Evolutionary conservation across 2,113 vertebrate genomes (phyloP), one percentile per base, ranked within the genome.

Genomic region (Megaleporinus macrocephalus): DNA sequence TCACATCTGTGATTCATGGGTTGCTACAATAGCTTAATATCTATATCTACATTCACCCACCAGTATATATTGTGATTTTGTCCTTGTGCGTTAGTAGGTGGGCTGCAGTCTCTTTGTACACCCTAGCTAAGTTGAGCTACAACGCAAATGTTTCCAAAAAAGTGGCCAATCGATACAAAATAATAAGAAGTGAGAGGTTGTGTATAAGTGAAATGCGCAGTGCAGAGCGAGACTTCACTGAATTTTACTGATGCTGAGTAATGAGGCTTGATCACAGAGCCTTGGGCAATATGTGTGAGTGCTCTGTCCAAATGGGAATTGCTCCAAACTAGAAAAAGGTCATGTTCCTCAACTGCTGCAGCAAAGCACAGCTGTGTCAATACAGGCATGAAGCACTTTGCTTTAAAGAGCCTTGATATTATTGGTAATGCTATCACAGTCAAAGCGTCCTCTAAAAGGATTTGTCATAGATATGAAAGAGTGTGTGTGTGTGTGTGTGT

Each of bases 341-440:
- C 66, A 51, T n/a, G 36, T 53, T 20, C 53, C 36, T 44, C 16
- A 79, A 30, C 27, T 36, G 27, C 27, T 41, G 10, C 29, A 18
- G 63, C 29, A 72, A 59, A 71, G 26, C 68, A n/a, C 55, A 29
- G 53, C 66, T 61, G 78, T 71, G 68, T 61, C 53, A 61, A 29
- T 71, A 79, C 53, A 44, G 59, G 18, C 66, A 69, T 68, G 47
- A 78, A 68, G 63, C 76, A 55, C 47, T 78, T 53, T 9, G 70
- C 51, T 71, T 61, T 61, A 71, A 79, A 79, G 66, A 61, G 5
- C 36, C 29, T 18, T 69, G 29, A 84, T 80, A 69, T 76, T 59
- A 63, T 27, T 57, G 69, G 18, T 75, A 76, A 70, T 65, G 71
- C 4, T 36, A 70, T 62, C 73, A 70, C 53, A 12, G 53, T 26